These are phyloP conservation scores for Motacilla tschutschensis DNA, from an alignment of 2,113 vertebrate genomes.

Conservation along the genomic window DNA sequence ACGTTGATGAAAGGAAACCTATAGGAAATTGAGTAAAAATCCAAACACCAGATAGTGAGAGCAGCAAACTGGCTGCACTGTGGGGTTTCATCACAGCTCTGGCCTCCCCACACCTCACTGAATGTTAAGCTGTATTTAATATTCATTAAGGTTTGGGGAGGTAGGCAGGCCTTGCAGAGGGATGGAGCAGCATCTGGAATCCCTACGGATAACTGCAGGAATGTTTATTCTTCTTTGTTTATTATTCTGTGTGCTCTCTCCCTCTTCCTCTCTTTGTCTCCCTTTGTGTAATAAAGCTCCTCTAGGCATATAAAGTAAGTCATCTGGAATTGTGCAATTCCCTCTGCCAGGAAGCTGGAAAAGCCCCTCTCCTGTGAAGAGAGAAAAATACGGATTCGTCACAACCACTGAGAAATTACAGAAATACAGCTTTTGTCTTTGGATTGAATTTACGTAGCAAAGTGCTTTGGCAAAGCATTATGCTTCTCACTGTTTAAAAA, in stretches of 20 bases:
- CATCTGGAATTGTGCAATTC: conserved; percentile 41
- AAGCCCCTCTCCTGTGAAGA: not conserved
- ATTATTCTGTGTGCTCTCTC: conserved; percentile 15
- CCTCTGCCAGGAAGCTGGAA: conserved; percentile 22
- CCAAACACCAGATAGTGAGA: not conserved
- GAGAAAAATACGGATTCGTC: not conserved
- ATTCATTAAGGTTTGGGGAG: not conserved
- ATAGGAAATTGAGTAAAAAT: not conserved
- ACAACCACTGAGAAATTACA: not conserved
- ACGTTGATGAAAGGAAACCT: not conserved
- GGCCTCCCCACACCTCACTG: not conserved
- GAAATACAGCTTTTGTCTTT: not conserved
- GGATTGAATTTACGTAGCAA: not conserved
- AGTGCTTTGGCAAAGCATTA: not conserved
- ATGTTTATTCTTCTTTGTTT: conserved; percentile 46
- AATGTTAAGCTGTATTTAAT: not conserved
- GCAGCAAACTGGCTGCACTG: not conserved
- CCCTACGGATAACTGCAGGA: not conserved
- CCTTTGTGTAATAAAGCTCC: conserved; percentile 32
- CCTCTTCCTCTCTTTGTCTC: conserved; percentile 19
- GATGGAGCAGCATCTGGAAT: conserved; percentile 31
- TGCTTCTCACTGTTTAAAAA: not conserved
- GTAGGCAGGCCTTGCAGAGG: not conserved
- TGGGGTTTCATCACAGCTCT: not conserved
- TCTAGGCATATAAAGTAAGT: conserved; percentile 3